Conservation (phyloP, 2,888 invertebrate genomes). For the Desoria tigrina region DNA sequence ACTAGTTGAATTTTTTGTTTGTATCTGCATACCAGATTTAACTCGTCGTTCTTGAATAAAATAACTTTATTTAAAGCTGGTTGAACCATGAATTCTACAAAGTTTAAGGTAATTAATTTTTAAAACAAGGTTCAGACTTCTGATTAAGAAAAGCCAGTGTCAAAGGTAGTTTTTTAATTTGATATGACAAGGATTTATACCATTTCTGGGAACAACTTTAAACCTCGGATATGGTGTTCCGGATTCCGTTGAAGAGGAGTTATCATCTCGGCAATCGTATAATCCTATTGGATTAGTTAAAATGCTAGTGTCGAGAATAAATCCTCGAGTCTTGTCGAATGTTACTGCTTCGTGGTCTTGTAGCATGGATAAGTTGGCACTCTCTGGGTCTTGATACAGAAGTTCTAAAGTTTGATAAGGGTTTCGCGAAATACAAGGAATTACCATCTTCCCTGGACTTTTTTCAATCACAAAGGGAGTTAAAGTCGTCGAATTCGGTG, state of each 20-base stretch:
- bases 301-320: constrained; percentile 19
- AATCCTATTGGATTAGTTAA: neutral
- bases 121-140: too few species aligned
- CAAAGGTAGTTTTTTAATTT: neutral
- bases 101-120: too few species aligned
- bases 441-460: constrained; percentile 13
- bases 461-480: neutral
- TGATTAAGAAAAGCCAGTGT: neutral
- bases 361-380: too few species aligned
- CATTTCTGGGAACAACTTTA: neutral
- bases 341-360: too few species aligned
- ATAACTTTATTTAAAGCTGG: neutral
- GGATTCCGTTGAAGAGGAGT: neutral
- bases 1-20: neutral
- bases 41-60: constrained; percentile 4
- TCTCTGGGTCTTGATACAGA: neutral
- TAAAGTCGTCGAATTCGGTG: neutral
- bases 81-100: constrained; percentile 5
- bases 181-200: neutral
- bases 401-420: constrained; percentile 17
- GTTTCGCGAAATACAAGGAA: constrained; percentile 30
- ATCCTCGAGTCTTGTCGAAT: constrained; percentile 24
- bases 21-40: constrained; percentile 26
- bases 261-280: constrained; percentile 1
- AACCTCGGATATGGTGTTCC: neutral